Evolutionary conservation across 2,888 invertebrate species (phyloP), one percentile per base, ranked within the genome.

Genomic region (Diloba caeruleocephala): DNA sequence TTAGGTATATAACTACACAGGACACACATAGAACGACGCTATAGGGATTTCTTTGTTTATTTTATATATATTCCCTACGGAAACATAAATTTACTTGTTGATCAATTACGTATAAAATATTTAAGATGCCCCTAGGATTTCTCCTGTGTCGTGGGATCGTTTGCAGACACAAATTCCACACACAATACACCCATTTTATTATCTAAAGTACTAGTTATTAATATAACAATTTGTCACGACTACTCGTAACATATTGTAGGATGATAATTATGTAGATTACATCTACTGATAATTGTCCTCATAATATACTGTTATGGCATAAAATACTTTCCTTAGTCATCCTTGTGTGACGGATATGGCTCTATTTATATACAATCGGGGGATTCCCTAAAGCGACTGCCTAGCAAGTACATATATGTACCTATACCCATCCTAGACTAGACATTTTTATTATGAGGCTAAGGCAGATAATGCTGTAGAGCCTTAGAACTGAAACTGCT

Each of bases 171-270:
- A n/a, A n/a, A n/a, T n/a, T n/a, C n/a, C n/a, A n/a, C n/a, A n/a
- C n/a, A n/a, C n/a, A n/a, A n/a, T n/a, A n/a, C n/a, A n/a, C n/a
- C n/a, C n/a, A n/a, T n/a, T n/a, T n/a, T n/a, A n/a, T n/a, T 65
- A 65, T 61, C 38, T 34, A 6, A 56, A 49, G 48, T 42, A 31
- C 32, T 38, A 45, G 42, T 29, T 28, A 50, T 34, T 51, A 33
- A 19, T 32, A 34, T 28, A 31, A 23, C 65, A 65, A 65, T 65
- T 65, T 58, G 51, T 65, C 31, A 63, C 17, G 25, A 38, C 21
- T 21, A 37, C 32, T 38, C 29, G 29, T 12, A 33, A 39, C 17
- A 28, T 32, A 50, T 64, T 50, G 10, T 38, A 46, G 31, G 33
- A n/a, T 64, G 29, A 33, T 63, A 51, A 64, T 64, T 38, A 43